Evolutionary conservation across 2,888 invertebrate species (phyloP), one percentile per base, ranked within the genome.

Genomic region (Agriopis marginaria): DNA sequence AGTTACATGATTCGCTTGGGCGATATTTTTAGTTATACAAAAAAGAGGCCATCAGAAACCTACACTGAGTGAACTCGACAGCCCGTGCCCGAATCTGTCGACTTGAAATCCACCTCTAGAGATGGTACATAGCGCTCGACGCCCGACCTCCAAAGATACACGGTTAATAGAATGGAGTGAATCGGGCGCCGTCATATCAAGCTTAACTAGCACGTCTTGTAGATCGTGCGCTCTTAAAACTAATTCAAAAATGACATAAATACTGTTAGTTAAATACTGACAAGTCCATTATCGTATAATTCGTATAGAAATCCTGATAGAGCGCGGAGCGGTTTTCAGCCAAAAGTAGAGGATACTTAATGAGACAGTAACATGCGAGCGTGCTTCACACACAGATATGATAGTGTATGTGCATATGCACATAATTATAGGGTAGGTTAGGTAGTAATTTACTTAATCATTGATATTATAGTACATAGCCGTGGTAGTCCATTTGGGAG

Each of bases 221-320:
- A 84, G 73, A 76, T 82, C 81, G 81, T 79, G 79, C 74, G 68
- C 76, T 74, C 77, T 81, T 80, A 84, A 61, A 72, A 75, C 77
- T 82, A 85, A 76, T 78, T 73, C 54, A 73, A 70, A 80, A 79
- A 81, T 80, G 63, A 69, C 77, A 80, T 78, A 77, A 89, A 90
- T 91, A 90, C 84, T 84, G 82, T 79, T 75, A 61, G 71, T 71
- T 81, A 86, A 71, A 86, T 88, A 88, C 91, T 89, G 88, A 81
- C 75, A 78, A 83, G 75, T 82, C 73, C 63, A 71, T 66, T 78
- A 78, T 74, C 78, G 78, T 80, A 76, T 76, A 73, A 32, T 32
- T 32, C 32, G 32, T 32, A 32, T 75, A 75, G 79, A 77, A 80
- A 82, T 82, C 81, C 79, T 77, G 74, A 74, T 75, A 70, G 61